These are phyloP conservation scores for Caenorhabditis becei DNA, from an alignment of 2,888 invertebrate species.

Conservation along the genomic window DNA sequence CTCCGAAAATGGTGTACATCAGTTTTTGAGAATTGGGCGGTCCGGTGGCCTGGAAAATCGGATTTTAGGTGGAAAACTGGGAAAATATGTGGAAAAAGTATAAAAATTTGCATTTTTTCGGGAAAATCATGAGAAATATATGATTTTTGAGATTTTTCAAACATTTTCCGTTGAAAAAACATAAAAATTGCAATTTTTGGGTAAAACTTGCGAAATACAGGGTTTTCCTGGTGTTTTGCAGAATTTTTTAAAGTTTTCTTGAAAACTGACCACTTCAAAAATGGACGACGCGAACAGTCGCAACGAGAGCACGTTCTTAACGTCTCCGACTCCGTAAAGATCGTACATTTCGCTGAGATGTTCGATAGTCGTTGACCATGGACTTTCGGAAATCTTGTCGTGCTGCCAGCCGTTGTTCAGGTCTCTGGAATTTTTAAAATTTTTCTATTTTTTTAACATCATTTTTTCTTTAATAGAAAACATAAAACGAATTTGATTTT, in stretches of 20 bases:
- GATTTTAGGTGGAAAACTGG: background rate
- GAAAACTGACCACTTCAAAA: constrained; percentile 33
- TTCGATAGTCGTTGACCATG: constrained; percentile 1
- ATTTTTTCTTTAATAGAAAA: too few species aligned
- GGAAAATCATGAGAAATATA: too few species aligned
- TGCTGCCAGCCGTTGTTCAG: constrained; percentile 3
- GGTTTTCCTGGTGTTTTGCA: too few species aligned
- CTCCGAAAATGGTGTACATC: constrained; percentile 27
- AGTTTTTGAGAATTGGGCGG: constrained; percentile 12
- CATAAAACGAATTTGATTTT: too few species aligned
- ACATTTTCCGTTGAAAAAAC: too few species aligned
- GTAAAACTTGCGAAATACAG: too few species aligned
- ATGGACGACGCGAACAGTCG: constrained; percentile 32
- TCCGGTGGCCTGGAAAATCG: constrained; percentile 18
- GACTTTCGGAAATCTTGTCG: background rate
- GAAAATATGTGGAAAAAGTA: too few species aligned
- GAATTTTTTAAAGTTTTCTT: background rate
- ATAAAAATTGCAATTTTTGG: background rate
- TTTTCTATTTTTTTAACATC: too few species aligned
- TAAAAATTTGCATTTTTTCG: too few species aligned
- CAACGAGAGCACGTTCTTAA: constrained; percentile 24
- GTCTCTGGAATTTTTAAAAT: constrained; percentile 4
- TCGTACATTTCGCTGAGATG: constrained; percentile 30
- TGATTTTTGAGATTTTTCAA: too few species aligned
- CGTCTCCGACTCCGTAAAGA: constrained; percentile 1